Conservation (phyloP, 1,140 invertebrate genomes). For the Cyclina sinensis region DNA sequence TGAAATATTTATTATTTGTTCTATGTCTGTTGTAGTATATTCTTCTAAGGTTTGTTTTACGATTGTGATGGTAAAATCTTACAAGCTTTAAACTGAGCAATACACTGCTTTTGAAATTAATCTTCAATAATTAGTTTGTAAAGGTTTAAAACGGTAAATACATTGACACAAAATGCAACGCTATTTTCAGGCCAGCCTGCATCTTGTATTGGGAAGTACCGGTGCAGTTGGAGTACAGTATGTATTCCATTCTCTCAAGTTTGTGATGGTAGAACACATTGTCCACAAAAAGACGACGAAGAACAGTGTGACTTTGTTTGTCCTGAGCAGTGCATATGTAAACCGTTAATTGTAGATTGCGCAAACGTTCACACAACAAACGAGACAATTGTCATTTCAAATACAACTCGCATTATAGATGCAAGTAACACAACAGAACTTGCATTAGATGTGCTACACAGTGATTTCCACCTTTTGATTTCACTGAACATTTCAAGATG, state of each 20-base stretch:
- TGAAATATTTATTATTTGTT: too few species aligned
- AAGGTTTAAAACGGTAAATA: too few species aligned
- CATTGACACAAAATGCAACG: too few species aligned
- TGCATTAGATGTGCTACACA: neutral
- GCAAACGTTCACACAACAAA: neutral
- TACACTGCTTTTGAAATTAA: too few species aligned
- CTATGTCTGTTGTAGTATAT: too few species aligned
- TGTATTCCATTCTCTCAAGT: neutral
- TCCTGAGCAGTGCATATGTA: neutral
- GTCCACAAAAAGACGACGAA: constrained; percentile 34
- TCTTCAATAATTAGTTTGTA: too few species aligned
- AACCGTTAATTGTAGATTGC: neutral
- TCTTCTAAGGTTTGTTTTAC: too few species aligned
- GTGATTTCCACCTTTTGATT: neutral
- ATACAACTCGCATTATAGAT: neutral
- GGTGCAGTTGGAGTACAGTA: neutral
- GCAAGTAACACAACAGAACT: neutral
- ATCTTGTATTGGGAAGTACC: neutral
- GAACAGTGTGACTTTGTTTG: neutral
- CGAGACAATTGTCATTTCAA: neutral
- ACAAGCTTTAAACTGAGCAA: too few species aligned
- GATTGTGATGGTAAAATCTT: too few species aligned
- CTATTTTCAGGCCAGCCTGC: neutral
- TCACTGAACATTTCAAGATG: constrained; percentile 4
- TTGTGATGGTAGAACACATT: neutral